phyloP scores from a whole-genome alignment of 2,888 invertebrate genomes.

The Choreutis nemorana region DNA sequence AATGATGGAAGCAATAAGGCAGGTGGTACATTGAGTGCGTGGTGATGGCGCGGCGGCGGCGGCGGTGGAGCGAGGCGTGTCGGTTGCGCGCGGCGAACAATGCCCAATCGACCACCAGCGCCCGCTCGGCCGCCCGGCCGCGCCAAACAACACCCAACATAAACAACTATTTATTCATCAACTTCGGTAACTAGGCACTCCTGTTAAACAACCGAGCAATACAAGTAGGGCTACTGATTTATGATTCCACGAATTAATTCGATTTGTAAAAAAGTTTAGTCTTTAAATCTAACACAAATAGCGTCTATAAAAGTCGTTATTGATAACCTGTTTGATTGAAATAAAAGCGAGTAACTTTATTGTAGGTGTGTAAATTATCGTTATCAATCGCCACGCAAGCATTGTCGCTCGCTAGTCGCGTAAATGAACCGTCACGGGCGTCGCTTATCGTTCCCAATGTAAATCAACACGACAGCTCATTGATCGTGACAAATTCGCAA shows the following conservation, averaged over 20 bases:
- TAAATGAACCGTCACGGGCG: not conserved
- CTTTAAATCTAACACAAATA: not conserved
- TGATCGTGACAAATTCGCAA: conserved; percentile 60
- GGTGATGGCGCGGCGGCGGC: conserved; percentile 10
- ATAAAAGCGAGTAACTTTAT: too few species aligned
- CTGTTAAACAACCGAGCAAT: too few species aligned
- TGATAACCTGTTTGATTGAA: not conserved
- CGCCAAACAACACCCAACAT: conserved; percentile 16
- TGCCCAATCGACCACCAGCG: conserved; percentile 45
- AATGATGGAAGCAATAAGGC: conserved; percentile 40
- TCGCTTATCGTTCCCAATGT: conserved; percentile 37
- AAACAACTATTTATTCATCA: conserved; percentile 3
- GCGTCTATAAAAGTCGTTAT: not conserved
- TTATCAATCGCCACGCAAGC: too few species aligned
- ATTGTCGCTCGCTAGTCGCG: not conserved
- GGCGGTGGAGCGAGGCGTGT: conserved; percentile 53
- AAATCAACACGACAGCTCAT: conserved; percentile 54
- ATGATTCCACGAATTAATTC: too few species aligned
- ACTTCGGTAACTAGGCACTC: too few species aligned
- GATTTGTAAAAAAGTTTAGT: too few species aligned
- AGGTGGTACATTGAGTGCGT: conserved; percentile 44
- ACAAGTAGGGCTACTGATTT: too few species aligned
- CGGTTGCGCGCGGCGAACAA: conserved; percentile 56
- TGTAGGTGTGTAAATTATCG: too few species aligned
- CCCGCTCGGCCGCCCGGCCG: conserved; percentile 18